Conservation (phyloP, 2,113 vertebrate genomes). For the mouse (Mus musculus) region DNA sequence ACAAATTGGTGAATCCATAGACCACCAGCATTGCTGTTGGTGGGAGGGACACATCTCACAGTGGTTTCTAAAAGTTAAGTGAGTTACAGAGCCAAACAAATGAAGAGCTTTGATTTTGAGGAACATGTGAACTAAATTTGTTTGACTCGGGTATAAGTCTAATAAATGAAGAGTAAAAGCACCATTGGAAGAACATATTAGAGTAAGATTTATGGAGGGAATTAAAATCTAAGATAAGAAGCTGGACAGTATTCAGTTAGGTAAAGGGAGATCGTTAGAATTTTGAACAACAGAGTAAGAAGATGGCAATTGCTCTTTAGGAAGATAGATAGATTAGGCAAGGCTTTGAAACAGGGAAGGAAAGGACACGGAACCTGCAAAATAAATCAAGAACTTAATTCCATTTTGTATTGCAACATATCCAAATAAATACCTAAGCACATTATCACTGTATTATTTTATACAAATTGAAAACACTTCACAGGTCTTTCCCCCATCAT, state of each 20-base stretch:
- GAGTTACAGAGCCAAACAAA: neutral
- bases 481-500: neutral
- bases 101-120: neutral
- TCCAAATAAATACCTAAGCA: slow-evolving; percentile 36
- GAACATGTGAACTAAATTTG: slow-evolving; percentile 11
- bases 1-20: neutral
- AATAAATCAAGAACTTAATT: slow-evolving; percentile 67
- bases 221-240: slow-evolving; percentile 18
- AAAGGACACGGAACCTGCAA: neutral
- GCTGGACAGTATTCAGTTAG: neutral
- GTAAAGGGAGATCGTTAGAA: neutral
- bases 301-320: slow-evolving; percentile 41
- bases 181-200: neutral
- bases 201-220: neutral
- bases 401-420: slow-evolving; percentile 26
- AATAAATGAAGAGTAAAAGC: neutral
- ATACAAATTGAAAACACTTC: slow-evolving; percentile 42
- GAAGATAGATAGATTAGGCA: slow-evolving; percentile 41
- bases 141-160: neutral
- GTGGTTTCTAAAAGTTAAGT: neutral
- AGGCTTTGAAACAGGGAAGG: neutral
- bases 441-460: slow-evolving; percentile 48
- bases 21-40: neutral
- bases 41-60: neutral
- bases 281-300: slow-evolving; percentile 36